Base-by-base conservation (phyloP, 2,888 invertebrate genomes). In the Ceriagrion tenellum region DNA sequence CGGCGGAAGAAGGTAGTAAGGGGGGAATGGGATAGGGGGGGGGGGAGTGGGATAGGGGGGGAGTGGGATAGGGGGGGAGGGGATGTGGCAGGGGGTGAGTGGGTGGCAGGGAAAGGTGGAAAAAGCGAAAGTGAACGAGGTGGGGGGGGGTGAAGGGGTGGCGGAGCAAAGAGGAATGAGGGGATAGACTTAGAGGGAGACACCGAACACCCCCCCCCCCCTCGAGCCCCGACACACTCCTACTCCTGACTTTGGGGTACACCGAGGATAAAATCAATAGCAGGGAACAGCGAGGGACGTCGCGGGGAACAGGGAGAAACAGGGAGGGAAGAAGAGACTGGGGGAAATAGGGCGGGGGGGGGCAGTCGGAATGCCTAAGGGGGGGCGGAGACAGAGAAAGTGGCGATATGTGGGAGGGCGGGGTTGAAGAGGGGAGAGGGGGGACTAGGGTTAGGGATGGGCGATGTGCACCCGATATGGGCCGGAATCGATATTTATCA, bases 261-360 rank as follows among this genome's bases (percentile, higher is more conserved):
- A 93, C 93, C 93, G 93, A 69, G 74, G 93, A 93, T 93, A 93
- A 93, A 93, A 93, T 93, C 93, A 93, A 93, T 93, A 93, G 93
- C 69, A 63, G 93, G 93, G 69, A 74, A 93, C 93, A 63, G 59
- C 30, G 18, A 69, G 93, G 93, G 93, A 40, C 35, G 35, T 30
- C 20, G 59, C 12, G 91, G 63, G 35, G 40, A 20, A 6, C 47
- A 4, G 47, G 4, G 47, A 26, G 74, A 10, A 13, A 16, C 0
- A 63, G 26, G 23, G 91, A 26, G n/a, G 23, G 3, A 63, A 20
- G 6, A 16, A 20, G 74, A 74, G 63, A 47, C 74, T 20, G 13
- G 59, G 40, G 35, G 91, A 88, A 88, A 10, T 35, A 20, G 59
- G 16, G 23, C 47, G 88, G 13, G 59, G 59, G 88, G 88, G 23